Base-by-base conservation (phyloP, 2,888 invertebrate genomes). In the Hydraecia micacea region DNA sequence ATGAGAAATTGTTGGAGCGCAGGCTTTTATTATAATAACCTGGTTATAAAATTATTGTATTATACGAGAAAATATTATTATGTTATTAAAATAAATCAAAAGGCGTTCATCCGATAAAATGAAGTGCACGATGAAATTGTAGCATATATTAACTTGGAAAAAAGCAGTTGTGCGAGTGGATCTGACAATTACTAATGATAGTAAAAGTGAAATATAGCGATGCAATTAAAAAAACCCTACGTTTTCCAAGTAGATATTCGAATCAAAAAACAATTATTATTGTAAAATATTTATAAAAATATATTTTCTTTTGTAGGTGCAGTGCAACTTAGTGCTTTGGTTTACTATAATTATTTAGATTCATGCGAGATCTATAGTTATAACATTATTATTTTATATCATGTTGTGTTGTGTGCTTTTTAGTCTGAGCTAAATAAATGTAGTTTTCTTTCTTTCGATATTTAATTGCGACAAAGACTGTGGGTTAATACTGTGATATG, bases 1-100 rank as follows among this genome's bases (percentile, higher is more conserved):
- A 73, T 62, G 70, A 75, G 77, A 75, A 86, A 83, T 87, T 81
- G 85, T 87, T 85, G 82, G 83, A 86, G 85, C 90, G 86, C 85
- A 83, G 63, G 65, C 21, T 5, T 70, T 68, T 82, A 86, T 77
- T 83, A 77, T 58, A 55, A 68, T 58, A 71, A 49, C 15, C 36
- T n/a, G 21, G 49, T 32, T 63, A 60, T 80, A 68, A 78, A 78
- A 66, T 84, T 68, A 60, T 63, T 82, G 39, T 39, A 49, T 32
- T 81, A 13, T 13, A 39, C 21, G 49, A 18, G 36, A 65, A 83
- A 66, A 76, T 52, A 65, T 80, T 71, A 80, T 52, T 36, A 76
- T 46, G 25, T 39, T 83, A 55, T 46, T 76, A 75, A 58, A 49
- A 60, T 52, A 46, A 8, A 76, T 60, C n/a, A 6, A 62, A 67